A percentile compares a stretch with the other conserved stretches of the same genome.
Evolutionary conservation across 1,140 invertebrate species (phyloP).

Genomic region (Bradynema listronoti): DNA sequence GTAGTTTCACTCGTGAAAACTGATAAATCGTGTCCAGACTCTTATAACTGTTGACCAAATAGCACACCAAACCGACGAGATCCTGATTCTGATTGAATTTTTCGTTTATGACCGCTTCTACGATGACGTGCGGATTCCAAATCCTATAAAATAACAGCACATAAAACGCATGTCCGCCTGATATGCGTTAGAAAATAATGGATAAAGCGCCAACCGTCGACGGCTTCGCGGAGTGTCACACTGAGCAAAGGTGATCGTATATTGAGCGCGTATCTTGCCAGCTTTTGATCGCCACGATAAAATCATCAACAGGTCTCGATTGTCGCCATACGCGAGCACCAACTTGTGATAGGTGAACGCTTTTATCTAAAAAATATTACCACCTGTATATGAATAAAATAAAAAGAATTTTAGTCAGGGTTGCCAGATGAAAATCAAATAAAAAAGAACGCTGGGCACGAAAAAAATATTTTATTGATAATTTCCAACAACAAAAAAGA

Average conservation of each 20-base stretch:
- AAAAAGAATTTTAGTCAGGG: no score
- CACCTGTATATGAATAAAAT: no score
- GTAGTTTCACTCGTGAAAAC: neutral
- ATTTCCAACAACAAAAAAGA: no score
- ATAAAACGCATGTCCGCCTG: neutral
- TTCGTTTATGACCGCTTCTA: slow-evolving; percentile 12
- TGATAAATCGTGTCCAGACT: slow-evolving; percentile 8
- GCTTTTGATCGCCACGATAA: slow-evolving; percentile 17
- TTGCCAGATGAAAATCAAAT: no score
- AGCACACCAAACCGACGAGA: slow-evolving; percentile 22
- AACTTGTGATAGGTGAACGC: slow-evolving; percentile 32
- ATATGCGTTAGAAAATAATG: neutral
- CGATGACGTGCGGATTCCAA: slow-evolving; percentile 28
- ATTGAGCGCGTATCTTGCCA: neutral
- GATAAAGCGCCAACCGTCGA: neutral
- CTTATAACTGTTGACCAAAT: slow-evolving; percentile 26
- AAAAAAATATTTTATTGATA: no score
- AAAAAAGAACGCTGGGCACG: no score
- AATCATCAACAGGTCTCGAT: slow-evolving; percentile 24
- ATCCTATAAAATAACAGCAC: slow-evolving; percentile 16
- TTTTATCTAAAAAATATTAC: slow-evolving; percentile 17
- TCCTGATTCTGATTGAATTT: slow-evolving; percentile 21
- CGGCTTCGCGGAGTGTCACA: neutral
- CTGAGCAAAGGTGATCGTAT: slow-evolving; percentile 14
- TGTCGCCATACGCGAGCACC: slow-evolving; percentile 25